These are phyloP conservation scores for Chaetophractus vellerosus DNA, from an alignment of 2,797 vertebrate genomes.

Conservation along the genomic window DNA sequence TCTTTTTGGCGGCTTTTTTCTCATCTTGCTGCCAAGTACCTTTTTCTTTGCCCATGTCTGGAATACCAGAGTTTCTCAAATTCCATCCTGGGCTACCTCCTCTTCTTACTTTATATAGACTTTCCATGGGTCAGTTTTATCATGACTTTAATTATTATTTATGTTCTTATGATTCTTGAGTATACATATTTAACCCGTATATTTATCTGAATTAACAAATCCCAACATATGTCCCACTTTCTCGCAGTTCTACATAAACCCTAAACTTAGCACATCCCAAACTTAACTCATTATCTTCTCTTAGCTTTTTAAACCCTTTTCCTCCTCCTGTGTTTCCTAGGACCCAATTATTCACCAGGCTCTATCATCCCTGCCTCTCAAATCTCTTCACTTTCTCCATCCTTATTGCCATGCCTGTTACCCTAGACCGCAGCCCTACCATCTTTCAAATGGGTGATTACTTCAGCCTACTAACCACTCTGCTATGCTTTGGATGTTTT, in stretches of 20 bases:
- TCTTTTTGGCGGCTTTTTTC: neutral
- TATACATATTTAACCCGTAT: neutral
- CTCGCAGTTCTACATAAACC: neutral
- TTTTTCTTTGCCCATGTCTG: slow-evolving; percentile 32
- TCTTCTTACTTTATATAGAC: neutral
- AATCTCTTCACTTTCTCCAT: neutral
- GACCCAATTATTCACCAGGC: neutral
- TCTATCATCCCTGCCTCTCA: neutral
- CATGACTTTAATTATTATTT: neutral
- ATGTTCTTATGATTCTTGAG: neutral
- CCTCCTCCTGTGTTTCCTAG: neutral
- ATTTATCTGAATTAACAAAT: slow-evolving; percentile 41
- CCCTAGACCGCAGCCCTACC: neutral
- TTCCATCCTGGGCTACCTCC: neutral
- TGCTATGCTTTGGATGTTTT: neutral
- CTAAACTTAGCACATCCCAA: neutral
- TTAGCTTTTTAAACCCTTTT: neutral
- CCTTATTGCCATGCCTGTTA: too few relatives aligned
- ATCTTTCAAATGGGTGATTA: neutral
- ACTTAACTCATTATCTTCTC: neutral
- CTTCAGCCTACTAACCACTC: neutral
- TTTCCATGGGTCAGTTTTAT: neutral
- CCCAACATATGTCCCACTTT: neutral
- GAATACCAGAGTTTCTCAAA: slow-evolving; percentile 4
- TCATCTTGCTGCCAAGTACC: neutral